phyloP scores from a whole-genome alignment of 2,797 vertebrate species.

The Mormyrops attenuatus region DNA sequence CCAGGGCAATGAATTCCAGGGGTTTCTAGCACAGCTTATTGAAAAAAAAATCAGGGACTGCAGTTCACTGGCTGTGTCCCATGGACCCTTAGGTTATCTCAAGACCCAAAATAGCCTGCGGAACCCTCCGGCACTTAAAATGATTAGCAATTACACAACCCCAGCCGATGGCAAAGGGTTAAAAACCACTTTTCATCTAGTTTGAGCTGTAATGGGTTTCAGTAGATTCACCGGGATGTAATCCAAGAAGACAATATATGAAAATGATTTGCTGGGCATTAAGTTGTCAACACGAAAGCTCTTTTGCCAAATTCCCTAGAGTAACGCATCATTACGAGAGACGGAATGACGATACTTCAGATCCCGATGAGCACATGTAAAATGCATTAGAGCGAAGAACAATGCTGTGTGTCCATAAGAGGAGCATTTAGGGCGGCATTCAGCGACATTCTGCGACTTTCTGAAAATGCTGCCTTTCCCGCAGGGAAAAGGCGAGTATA shows the following conservation, averaged over 20 bases:
- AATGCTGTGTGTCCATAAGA: neutral
- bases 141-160: conserved; percentile 65
- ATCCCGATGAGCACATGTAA: conserved; percentile 21
- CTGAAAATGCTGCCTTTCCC: neutral
- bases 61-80: neutral
- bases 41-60: neutral
- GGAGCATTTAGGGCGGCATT: neutral
- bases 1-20: neutral
- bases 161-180: conserved; percentile 57
- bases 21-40: neutral
- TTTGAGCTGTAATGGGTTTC: conserved; percentile 54
- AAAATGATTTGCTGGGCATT: conserved; percentile 61
- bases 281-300: conserved; percentile 62
- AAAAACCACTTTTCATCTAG: conserved; percentile 61
- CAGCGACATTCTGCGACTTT: neutral
- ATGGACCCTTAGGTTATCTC: conserved; percentile 42
- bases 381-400: neutral
- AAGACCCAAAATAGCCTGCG: conserved; percentile 41
- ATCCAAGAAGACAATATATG: conserved; percentile 68
- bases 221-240: conserved; percentile 46
- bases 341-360: conserved; percentile 35
- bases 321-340: conserved; percentile 49
- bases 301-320: conserved; percentile 43
- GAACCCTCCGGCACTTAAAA: conserved; percentile 59
- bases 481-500: neutral